Evolutionary conservation across 2,797 vertebrate species (phyloP), one percentile per base, ranked within the genome.

Genomic region (Artibeus jamaicensis): DNA sequence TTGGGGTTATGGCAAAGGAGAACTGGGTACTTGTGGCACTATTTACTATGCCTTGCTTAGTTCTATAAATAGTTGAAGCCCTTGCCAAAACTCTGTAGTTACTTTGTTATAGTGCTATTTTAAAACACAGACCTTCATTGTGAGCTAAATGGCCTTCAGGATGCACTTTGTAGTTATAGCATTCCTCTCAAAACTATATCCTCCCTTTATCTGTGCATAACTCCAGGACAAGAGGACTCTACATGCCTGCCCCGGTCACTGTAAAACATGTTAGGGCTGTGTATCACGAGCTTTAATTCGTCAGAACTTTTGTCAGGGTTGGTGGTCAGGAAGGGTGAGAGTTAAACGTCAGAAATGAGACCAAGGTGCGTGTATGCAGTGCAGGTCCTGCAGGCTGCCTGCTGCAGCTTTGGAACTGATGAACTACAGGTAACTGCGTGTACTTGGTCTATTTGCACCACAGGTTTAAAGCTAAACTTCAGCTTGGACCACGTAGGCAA

Each of bases 51-150:
- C 87, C 85, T 97, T 70, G 88, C 84, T 97, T 86, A 96, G 97
- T 79, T 86, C 95, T 96, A 96, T 98, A 98, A 98, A 98, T 97
- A 98, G 98, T 98, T 97, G 98, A 98, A 98, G 98, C 73, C 93
- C 97, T 98, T 98, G 98, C 98, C 98, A 98, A 98, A 98, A 98
- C 96, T 98, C 97, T 97, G 97, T 96, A 92, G 97, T 97, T 98
- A 95, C 98, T 98, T 98, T 98, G 98, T 98, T 98, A 98, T 93
- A 89, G 96, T 77, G 97, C 98, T 99, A 98, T 99, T 99, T 99
- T 99, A 99, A 99, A 98, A 98, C 97, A 98, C 96, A 98, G 95
- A 98, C 98, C 95, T 98, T 98, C 98, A 98, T 97, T 98, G 98
- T 98, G 97, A 98, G 96, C 96, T 97, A 98, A 97, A 96, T 97